These are phyloP conservation scores for Mesochorus sp. DNA, from an alignment of 2,888 invertebrate genomes.

Conservation along the genomic window DNA sequence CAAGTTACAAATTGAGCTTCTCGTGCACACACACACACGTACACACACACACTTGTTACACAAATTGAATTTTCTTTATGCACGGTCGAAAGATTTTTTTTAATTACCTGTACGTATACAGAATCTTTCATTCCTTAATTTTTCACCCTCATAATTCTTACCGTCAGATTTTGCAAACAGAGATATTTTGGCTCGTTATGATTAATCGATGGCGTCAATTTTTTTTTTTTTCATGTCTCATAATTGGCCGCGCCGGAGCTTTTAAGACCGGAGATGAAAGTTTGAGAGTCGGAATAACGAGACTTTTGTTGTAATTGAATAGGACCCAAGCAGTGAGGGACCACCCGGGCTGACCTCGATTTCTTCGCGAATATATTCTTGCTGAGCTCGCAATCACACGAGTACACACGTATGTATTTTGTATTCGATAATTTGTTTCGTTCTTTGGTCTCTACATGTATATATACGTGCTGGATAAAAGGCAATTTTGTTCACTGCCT, in stretches of 20 bases:
- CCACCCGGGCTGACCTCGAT: slow-evolving; percentile 44
- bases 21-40: too few relatives aligned
- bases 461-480: too few relatives aligned
- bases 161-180: neutral
- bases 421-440: slow-evolving; percentile 42
- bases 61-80: neutral
- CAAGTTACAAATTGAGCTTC: slow-evolving; percentile 26
- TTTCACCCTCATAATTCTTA: neutral
- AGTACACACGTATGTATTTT: slow-evolving; percentile 6
- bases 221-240: too few relatives aligned
- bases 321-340: neutral
- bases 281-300: neutral
- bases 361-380: neutral
- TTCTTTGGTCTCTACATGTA: slow-evolving; percentile 6
- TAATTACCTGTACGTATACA: neutral
- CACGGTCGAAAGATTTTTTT: neutral
- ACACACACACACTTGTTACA: neutral
- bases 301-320: slow-evolving; percentile 33
- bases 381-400: too few relatives aligned
- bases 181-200: neutral
- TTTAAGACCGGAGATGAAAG: slow-evolving; percentile 3
- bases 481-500: slow-evolving; percentile 27
- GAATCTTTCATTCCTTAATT: neutral
- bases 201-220: too few relatives aligned
- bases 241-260: neutral